Evolutionary conservation across 2,888 invertebrate species (phyloP).

Genomic region (Phrixothrix hirtus): DNA sequence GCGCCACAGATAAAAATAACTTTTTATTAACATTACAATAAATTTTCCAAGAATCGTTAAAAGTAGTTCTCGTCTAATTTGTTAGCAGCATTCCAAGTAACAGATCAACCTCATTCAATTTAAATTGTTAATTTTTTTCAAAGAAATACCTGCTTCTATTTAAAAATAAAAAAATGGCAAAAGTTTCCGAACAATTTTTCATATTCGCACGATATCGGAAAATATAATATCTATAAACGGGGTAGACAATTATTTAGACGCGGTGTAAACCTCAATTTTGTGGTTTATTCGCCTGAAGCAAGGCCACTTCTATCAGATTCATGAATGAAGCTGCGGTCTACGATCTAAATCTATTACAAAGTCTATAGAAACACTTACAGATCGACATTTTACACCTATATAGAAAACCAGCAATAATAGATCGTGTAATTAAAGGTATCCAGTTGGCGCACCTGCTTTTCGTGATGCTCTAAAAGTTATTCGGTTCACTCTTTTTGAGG

Average conservation of each 20-base stretch:
- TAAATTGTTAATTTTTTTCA: constrained; percentile 18
- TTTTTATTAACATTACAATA: constrained; percentile 5
- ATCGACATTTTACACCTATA: constrained; percentile 15
- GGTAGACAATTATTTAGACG: constrained; percentile 25
- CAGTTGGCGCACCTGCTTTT: constrained; percentile 11
- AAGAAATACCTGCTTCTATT: too few species aligned
- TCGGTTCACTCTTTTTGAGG: constrained; percentile 1
- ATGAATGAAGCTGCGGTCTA: constrained; percentile 32
- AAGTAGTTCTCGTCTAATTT: constrained; percentile 12
- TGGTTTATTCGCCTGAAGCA: constrained; percentile 29
- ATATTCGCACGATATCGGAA: neutral
- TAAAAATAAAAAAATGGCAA: constrained; percentile 4
- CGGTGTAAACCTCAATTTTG: constrained; percentile 25
- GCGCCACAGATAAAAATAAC: constrained; percentile 16
- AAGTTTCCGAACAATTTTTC: constrained; percentile 5
- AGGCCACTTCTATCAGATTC: constrained; percentile 26
- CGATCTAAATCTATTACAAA: constrained; percentile 29
- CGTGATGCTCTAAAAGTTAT: constrained; percentile 9
- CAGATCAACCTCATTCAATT: constrained; percentile 5
- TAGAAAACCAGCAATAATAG: constrained; percentile 8
- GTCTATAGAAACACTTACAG: constrained; percentile 13
- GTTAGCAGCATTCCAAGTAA: constrained; percentile 12
- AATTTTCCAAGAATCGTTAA: constrained; percentile 12
- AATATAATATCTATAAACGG: constrained; percentile 6
- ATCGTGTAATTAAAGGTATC: constrained; percentile 12